Evolutionary conservation across 2,797 vertebrate species (phyloP).

Genomic region (Eremophila alpestris): DNA sequence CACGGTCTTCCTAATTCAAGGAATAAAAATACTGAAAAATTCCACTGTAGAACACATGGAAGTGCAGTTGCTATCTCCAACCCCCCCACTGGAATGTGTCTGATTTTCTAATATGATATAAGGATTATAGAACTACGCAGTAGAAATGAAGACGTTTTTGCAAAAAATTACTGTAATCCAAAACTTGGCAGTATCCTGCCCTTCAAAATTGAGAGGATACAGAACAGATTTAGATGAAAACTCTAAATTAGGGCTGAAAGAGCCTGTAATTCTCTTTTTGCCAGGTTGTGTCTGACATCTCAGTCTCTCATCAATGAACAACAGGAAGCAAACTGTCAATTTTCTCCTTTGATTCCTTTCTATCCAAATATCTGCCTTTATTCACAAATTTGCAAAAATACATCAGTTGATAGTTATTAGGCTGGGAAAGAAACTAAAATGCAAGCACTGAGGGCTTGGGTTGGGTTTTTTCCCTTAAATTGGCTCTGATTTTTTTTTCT

Average conservation of each 20-base stretch:
- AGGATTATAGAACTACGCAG: fast-evolving
- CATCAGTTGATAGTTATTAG: background rate
- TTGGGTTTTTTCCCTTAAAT: background rate
- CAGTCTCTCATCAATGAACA: background rate
- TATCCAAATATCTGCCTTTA: background rate
- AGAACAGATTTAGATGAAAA: background rate
- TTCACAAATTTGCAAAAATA: background rate
- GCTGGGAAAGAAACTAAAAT: background rate
- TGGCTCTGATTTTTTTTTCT: background rate
- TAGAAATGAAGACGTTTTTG: background rate
- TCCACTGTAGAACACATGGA: fast-evolving
- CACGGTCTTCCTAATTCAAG: background rate
- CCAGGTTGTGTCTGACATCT: background rate
- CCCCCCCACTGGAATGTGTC: background rate
- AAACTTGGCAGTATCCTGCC: background rate
- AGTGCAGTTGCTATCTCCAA: background rate
- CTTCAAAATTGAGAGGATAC: background rate
- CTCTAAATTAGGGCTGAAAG: background rate
- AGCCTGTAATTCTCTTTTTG: background rate
- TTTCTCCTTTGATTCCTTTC: background rate
- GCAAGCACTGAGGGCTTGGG: background rate
- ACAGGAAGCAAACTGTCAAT: background rate
- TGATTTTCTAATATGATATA: background rate
- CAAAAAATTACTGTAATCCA: background rate
- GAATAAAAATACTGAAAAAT: background rate